phyloP scores from a whole-genome alignment of 2,113 vertebrate species.

The Lagopus leucura region DNA sequence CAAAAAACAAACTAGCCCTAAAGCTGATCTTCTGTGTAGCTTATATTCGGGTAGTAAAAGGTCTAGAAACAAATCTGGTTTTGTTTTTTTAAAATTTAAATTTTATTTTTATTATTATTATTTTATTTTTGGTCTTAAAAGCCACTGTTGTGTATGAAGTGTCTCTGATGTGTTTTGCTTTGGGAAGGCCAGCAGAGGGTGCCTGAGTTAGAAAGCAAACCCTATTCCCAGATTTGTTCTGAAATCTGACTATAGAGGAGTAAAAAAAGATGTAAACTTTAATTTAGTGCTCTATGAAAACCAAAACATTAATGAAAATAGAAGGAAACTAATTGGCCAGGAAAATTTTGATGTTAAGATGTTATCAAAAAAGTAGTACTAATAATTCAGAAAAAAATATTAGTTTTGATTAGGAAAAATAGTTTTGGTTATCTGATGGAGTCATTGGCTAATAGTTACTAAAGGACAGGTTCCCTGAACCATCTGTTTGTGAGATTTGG shows the following conservation, averaged over 20 bases:
- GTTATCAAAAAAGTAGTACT: background rate
- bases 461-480: background rate
- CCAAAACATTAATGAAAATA: background rate
- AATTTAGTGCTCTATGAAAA: background rate
- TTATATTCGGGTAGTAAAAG: background rate
- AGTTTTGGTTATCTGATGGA: background rate
- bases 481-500: background rate
- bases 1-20: background rate
- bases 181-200: slow-evolving; percentile 68
- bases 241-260: background rate
- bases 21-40: background rate
- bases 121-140: background rate
- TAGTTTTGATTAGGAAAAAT: background rate
- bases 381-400: background rate
- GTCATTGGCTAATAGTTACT: background rate
- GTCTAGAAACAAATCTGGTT: background rate
- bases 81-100: background rate
- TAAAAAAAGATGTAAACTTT: background rate
- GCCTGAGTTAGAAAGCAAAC: slow-evolving; percentile 23
- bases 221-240: background rate
- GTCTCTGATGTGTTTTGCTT: slow-evolving; percentile 19
- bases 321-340: background rate
- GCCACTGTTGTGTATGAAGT: background rate
- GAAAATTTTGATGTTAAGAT: background rate
- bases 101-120: background rate